Base-by-base conservation (phyloP, 2,113 vertebrate species). In the Chrysochloris asiatica region DNA sequence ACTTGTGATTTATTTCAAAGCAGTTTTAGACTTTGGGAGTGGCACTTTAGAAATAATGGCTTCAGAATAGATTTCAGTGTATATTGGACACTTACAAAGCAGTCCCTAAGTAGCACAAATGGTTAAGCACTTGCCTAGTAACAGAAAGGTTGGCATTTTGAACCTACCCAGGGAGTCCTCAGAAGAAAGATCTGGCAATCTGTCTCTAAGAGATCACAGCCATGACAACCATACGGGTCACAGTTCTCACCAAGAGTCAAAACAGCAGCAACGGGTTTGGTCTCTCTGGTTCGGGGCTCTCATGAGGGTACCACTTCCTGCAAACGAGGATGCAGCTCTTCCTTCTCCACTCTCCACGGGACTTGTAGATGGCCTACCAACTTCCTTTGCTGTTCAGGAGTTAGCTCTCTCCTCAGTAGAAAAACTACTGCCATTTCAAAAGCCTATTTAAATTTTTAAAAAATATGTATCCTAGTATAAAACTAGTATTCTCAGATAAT, bases 11-110 rank as follows among this genome's bases (percentile, higher is more conserved):
- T 79, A 84, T 82, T 88, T 90, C 26, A 86, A 13, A 85, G 41
- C 47, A 82, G 1, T 91, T 94, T 91, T 94, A 80, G 33, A 56
- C 33, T 54, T 86, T 83, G 72, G 21, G 73, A 26, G 54, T 69
- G 61, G 61, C 45, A 54, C 1, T 59, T 67, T n/a, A n/a, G 38
- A 93, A 38, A 30, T 84, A 78, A 89, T 71, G 41, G n/a, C 59
- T 83, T 72, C 14, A 61, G 50, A 90, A 83, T 47, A 90, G 52
- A 9, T 78, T 36, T 78, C 63, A 59, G 14, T 78, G 26, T 82
- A 71, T n/a, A 19, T 43, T 54, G 45, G 61, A 7, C 54, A 47
- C 17, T 71, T 91, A 56, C 22, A 4, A 63, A 63, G 61, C 28
- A 63, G 28, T 63, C 11, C 61, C 28, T 63, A 12, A 4, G 61